Conservation (phyloP, 2,888 invertebrate species). For the Blastobasis adustella region DNA sequence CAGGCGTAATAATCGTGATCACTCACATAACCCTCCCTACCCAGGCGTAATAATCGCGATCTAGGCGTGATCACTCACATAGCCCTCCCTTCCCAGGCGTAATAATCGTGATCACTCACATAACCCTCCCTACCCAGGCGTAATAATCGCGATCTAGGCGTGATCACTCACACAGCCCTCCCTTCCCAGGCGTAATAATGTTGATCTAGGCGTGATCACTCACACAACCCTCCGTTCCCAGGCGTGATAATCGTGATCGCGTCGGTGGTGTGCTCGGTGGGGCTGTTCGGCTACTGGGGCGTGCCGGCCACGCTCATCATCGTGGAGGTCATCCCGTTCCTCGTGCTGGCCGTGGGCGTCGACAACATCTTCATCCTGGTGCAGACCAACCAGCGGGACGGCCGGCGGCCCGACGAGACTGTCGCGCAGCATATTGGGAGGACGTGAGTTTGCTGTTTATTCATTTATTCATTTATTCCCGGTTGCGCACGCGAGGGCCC, state of each 20-base stretch:
- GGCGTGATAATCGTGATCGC: conserved; percentile 95
- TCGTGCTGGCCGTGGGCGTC: conserved; percentile 98
- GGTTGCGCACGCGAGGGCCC: too few species aligned
- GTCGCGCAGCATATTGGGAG: conserved; percentile 92
- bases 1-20: conserved; percentile 94
- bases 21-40: conserved; percentile 94
- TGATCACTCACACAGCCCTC: conserved; percentile 92
- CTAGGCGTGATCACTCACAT: too few species aligned
- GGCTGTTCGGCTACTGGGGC: conserved; percentile 92
- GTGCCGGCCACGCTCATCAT: conserved; percentile 96
- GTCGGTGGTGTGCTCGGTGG: conserved; percentile 94
- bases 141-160: too few species aligned
- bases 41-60: too few species aligned
- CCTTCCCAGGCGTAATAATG: too few species aligned
- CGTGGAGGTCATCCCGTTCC: conserved; percentile 98
- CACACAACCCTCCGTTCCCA: too few species aligned
- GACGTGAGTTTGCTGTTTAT: conserved; percentile 55
- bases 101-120: conserved; percentile 93
- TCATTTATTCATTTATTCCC: too few species aligned
- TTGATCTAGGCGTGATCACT: too few species aligned
- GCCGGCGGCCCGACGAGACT: conserved; percentile 82
- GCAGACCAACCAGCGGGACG: conserved; percentile 92
- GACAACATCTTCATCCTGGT: conserved; percentile 99
- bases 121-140: conserved; percentile 91
- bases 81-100: conserved; percentile 78